Evolutionary conservation across 2,113 vertebrate species (phyloP).

Genomic region (Hiodon tergisus): DNA sequence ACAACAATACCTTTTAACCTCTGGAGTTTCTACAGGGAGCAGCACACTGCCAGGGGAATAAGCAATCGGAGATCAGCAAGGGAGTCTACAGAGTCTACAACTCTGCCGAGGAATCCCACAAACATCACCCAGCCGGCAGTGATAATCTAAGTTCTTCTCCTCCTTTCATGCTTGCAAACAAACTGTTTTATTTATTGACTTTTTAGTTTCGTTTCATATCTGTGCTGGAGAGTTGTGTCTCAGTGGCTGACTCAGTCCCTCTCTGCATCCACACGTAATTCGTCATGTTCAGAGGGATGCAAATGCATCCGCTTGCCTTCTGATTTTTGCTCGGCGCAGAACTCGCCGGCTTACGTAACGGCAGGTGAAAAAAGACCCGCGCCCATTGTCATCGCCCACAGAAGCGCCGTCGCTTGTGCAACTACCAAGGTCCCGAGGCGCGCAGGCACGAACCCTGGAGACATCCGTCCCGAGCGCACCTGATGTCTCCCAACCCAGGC

Average conservation of each 20-base stretch:
- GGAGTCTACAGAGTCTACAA: neutral
- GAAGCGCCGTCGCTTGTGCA: too few species aligned
- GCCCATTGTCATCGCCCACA: too few species aligned
- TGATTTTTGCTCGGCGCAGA: neutral
- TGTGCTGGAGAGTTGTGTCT: neutral
- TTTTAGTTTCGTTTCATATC: neutral
- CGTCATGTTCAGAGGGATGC: neutral
- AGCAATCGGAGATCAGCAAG: neutral
- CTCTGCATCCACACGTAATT: neutral
- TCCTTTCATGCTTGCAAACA: constrained; percentile 18
- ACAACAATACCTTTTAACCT: too few species aligned
- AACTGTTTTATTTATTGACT: constrained; percentile 2
- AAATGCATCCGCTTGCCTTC: constrained; percentile 7
- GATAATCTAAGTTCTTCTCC: neutral
- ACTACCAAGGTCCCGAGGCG: too few species aligned
- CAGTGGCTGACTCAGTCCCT: neutral
- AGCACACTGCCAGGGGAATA: too few species aligned
- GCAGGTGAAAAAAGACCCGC: too few species aligned
- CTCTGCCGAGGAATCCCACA: neutral
- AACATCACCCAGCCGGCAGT: neutral
- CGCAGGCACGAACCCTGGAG: neutral
- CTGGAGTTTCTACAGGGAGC: neutral
- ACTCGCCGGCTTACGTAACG: neutral
- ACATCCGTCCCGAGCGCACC: neutral
- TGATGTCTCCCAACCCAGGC: neutral